phyloP scores from a whole-genome alignment of 2,113 vertebrate genomes.

The Caranx ignobilis region DNA sequence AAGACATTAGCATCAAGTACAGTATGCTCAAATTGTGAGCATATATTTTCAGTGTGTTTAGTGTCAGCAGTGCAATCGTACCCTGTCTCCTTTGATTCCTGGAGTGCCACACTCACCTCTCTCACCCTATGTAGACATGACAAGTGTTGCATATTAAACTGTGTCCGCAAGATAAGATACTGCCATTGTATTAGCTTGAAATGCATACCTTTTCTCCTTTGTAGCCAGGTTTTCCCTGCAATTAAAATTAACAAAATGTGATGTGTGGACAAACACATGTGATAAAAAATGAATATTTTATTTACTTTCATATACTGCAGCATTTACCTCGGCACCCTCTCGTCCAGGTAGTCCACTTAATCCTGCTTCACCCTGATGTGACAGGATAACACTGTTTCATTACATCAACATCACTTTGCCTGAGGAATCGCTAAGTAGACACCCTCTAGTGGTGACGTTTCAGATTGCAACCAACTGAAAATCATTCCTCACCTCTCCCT shows the following conservation, averaged over 20 bases:
- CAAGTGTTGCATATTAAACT: slow-evolving; percentile 8
- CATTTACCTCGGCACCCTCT: slow-evolving; percentile 89
- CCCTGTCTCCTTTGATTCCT: slow-evolving; percentile 93
- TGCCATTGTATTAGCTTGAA: not conserved
- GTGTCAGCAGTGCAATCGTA: slow-evolving; percentile 66
- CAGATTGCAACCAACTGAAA: too few relatives aligned
- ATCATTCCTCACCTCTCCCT: too few relatives aligned
- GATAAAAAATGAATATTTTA: not conserved
- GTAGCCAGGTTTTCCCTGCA: slow-evolving; percentile 89
- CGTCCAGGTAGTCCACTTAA: slow-evolving; percentile 88
- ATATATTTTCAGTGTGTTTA: not conserved
- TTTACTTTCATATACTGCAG: not conserved
- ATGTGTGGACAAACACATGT: not conserved
- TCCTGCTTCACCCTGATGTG: slow-evolving; percentile 88
- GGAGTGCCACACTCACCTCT: slow-evolving; percentile 93
- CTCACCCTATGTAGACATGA: slow-evolving; percentile 85
- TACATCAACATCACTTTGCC: not conserved
- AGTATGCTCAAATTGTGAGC: not conserved
- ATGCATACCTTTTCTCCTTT: slow-evolving; percentile 91
- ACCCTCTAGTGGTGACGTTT: too few relatives aligned
- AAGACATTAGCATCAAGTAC: not conserved
- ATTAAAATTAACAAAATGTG: not conserved
- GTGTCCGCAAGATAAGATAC: slow-evolving; percentile 8
- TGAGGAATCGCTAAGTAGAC: not conserved
- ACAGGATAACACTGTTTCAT: not conserved